phyloP scores from a whole-genome alignment of 1,140 invertebrate species.

The Berghia stephanieae region DNA sequence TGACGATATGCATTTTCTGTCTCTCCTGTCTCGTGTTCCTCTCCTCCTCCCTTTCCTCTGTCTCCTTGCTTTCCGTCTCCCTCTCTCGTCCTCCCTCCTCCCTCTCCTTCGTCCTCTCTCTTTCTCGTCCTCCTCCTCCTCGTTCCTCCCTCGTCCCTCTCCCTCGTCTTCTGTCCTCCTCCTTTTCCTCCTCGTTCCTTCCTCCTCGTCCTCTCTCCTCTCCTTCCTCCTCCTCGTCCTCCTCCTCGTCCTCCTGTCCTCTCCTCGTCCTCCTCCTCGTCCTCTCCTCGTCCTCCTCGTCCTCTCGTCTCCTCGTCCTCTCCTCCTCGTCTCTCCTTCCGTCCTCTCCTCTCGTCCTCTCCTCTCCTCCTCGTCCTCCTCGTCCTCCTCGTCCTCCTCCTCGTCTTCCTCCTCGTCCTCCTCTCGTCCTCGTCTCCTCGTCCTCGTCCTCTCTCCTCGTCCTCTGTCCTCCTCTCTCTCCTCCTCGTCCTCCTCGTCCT shows the following conservation, averaged over 20 bases:
- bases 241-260: not conserved
- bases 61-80: not conserved
- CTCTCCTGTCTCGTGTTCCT: not conserved
- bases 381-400: not conserved
- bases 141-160: too few relatives aligned
- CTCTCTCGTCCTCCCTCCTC: slow-evolving; percentile 1
- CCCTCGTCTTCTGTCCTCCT: not conserved
- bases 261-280: not conserved
- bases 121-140: not conserved
- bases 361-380: not conserved
- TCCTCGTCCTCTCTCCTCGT: not conserved
- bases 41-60: not conserved
- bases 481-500: not conserved
- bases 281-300: not conserved
- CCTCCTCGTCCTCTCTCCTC: not conserved
- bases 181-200: not conserved
- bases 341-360: not conserved
- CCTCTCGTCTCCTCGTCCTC: not conserved
- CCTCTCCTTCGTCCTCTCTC: not conserved
- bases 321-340: not conserved
- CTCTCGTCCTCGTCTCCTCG: not conserved
- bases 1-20: too few relatives aligned
- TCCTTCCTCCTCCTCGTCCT: not conserved
- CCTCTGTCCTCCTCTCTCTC: not conserved
- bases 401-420: too few relatives aligned